Conservation (phyloP, 2,113 vertebrate species). For the Butorides virescens region DNA sequence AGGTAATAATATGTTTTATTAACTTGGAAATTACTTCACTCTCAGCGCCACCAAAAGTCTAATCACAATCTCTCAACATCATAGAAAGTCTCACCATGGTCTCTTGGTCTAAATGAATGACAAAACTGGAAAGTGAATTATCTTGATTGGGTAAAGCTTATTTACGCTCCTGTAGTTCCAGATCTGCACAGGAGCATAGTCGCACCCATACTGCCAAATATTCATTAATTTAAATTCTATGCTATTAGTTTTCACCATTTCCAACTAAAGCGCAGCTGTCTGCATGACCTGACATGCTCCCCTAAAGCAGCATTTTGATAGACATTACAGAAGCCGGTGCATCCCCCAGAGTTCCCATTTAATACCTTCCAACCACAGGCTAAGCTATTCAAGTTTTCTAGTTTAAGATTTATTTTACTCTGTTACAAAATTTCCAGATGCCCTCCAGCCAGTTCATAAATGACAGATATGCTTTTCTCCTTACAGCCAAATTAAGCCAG, state of each 20-base stretch:
- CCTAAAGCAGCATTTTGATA: conserved; percentile 13
- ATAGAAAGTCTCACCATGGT: not conserved
- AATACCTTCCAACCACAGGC: conserved; percentile 12
- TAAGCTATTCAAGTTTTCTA: not conserved
- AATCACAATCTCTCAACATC: not conserved
- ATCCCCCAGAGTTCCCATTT: not conserved
- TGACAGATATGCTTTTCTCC: not conserved
- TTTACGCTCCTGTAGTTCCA: not conserved
- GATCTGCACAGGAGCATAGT: not conserved
- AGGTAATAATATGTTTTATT: not conserved
- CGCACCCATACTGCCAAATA: not conserved
- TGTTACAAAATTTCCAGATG: not conserved
- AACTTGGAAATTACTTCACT: not conserved
- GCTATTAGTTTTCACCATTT: not conserved
- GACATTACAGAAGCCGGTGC: not conserved
- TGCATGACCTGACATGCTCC: not conserved
- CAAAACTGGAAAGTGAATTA: not conserved
- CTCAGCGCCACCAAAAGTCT: not conserved
- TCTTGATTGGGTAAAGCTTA: not conserved
- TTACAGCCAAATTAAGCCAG: not conserved
- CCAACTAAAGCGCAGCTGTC: not conserved
- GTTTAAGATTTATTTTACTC: not conserved
- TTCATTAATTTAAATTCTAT: not conserved
- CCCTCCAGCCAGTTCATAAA: not conserved
- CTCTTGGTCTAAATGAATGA: not conserved